Base-by-base conservation (phyloP, 2,888 invertebrate genomes). In the Drosophila siamana region DNA sequence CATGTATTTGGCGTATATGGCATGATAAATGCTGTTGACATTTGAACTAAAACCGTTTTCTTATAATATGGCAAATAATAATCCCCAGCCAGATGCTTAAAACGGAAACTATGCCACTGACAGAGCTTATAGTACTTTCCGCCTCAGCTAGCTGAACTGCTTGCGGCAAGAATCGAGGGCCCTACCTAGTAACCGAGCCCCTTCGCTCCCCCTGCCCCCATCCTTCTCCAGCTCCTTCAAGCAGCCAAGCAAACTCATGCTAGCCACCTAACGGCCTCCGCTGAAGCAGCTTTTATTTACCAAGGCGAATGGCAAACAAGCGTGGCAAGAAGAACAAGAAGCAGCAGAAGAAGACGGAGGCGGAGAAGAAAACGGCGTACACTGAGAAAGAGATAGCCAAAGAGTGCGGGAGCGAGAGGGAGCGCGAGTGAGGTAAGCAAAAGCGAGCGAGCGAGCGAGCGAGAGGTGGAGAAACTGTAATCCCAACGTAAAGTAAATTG, bases 61-160 rank as follows among this genome's bases (percentile, higher is more conserved):
- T 65, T 87, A 77, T 82, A 86, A 85, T 85, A 88, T 84, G 83
- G 88, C 86, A 87, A 87, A 87, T 86, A 87, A 84, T 84, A 87
- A 84, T 84, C 88, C 83, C 77, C 72, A 75, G 86, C 75, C 81
- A 85, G 86, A 86, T 82, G 78, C 84, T 86, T 85, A 72, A 81
- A 69, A 78, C 66, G 80, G 72, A 84, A 84, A 84, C 83, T 84
- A 84, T 84, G 83, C 83, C 88, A 84, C 83, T 87, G 83, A 84
- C 88, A 85, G 88, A 71, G 88, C 83, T 84, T 87, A 84, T 79
- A 70, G 82, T 87, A 74, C 87, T 83, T 85, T 84, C 86, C 86
- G 88, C 80, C 88, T 74, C 85, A 82, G 79, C 81, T 73, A 69
- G 50, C 66, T 84, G 70, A 85, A 87, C 87, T 87, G 83, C 86